Base-by-base conservation (phyloP, 2,888 invertebrate species). In the Lasius platythorax region DNA sequence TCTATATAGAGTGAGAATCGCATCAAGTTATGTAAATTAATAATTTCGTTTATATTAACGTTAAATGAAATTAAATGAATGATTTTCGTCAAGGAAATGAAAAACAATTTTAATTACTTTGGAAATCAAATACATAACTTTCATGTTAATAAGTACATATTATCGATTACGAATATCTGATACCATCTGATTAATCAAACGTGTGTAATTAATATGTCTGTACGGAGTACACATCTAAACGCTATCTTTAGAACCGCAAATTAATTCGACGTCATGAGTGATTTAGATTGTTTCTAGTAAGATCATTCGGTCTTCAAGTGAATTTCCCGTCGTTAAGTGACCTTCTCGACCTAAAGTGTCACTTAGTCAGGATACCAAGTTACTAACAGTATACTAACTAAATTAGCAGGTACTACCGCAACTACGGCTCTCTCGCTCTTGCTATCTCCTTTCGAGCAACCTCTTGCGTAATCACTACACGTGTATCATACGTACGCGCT, bases 331-430 rank as follows among this genome's bases (percentile, higher is more conserved):
- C 84, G 88, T 90, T 88, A 89, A 91, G 87, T 90, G 92, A 91
- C 89, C 90, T 88, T 70, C 87, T 88, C 87, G 72, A 87, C 68
- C 79, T 82, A 68, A 83, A 89, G 89, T 89, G 89, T 90, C 91
- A 90, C 91, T 92, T 89, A 91, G 89, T 89, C 86, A 82, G 85
- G 82, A 85, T 82, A 88, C 74, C 78, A 85, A 87, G 86, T 89
- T 90, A 85, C 87, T 90, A 91, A 91, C 91, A 87, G 89, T 90
- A 85, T 88, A 90, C 89, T 90, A 91, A 92, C 90, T 89, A 86
- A 88, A 90, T 92, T 91, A 92, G 88, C 82, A 85, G 78, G 82
- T 81, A 81, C 85, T 70, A 83, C 81, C 83, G 75, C 43, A 76
- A 74, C 78, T 83, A 72, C 72, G 61, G 12, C 12, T 58, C 43